Evolutionary conservation across 2,888 invertebrate species (phyloP), one percentile per base, ranked within the genome.

Genomic region (Lepetodrilus schrolli): DNA sequence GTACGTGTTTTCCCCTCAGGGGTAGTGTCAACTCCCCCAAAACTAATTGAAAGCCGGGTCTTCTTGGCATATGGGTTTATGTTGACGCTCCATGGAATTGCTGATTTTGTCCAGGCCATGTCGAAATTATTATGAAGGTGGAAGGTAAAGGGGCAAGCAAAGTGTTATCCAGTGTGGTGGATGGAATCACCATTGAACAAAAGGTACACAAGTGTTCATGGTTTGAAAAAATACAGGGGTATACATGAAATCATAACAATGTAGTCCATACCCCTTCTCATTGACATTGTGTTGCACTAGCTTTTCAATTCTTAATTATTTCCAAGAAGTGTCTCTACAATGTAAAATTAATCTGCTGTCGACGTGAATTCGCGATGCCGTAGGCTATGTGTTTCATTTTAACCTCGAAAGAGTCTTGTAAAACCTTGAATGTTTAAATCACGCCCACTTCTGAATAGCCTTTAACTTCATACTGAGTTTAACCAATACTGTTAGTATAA

Each of bases 101-200:
- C 38, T 68, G 68, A 68, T 47, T 68, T 68, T 26, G 43, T 47
- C n/a, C n/a, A 58, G 30, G 58, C 58, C 58, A 58, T 30, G 58
- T 58, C 58, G 58, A 58, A 58, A 58, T 58, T 58, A 58, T 58
- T 58, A 58, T 58, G 17, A 23, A 13, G 17, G 34, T 30, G 34
- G 58, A 58, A 58, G 26, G 58, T 34, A 58, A 58, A 58, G 58
- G n/a, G 58, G 58, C 58, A 58, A 58, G 34, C 58, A n/a, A n/a
- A 58, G 58, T 58, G 58, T 43, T 17, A 48, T 30, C 58, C 58
- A 34, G 30, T 17, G 17, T n/a, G 58, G 26, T 30, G 34, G 34
- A 30, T 30, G 58, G 58, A 58, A 58, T 58, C 58, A 58, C 34
- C 34, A 30, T 10, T 23, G 58, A n/a, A n/a, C n/a, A n/a, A n/a